Conservation (phyloP, 2,113 vertebrate species). For the Atrichornis clamosus region DNA sequence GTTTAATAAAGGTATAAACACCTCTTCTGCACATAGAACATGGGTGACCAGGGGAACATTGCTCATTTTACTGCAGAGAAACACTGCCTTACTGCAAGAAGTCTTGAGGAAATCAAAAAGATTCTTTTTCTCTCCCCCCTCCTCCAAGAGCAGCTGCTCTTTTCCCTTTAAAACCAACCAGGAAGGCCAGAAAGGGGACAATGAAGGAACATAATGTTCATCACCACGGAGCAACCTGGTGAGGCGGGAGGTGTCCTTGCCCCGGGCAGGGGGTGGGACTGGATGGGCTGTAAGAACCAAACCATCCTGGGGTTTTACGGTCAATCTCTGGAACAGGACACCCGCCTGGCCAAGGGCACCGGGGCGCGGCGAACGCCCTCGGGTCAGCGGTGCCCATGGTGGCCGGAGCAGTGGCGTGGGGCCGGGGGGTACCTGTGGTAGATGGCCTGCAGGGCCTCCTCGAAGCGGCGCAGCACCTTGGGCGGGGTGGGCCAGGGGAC, state of each 20-base stretch:
- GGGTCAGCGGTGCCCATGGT: too few relatives aligned
- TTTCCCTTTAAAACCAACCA: background rate
- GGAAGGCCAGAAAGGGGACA: background rate
- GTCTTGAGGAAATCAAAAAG: background rate
- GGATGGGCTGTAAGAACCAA: background rate
- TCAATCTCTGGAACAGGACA: background rate
- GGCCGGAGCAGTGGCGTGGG: too few relatives aligned
- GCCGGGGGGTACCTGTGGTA: conserved; percentile 91
- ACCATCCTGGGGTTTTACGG: background rate
- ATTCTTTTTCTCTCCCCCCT: background rate
- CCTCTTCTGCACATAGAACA: background rate
- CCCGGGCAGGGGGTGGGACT: background rate
- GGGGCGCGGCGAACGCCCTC: too few relatives aligned
- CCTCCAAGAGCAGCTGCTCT: background rate
- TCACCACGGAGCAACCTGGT: background rate
- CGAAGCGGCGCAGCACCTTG: conserved; percentile 85
- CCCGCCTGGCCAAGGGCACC: background rate
- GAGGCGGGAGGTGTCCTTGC: background rate
- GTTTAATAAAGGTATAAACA: background rate
- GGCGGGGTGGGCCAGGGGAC: conserved; percentile 91
- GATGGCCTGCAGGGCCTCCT: conserved; percentile 84
- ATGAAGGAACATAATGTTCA: background rate
- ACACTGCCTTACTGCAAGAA: background rate
- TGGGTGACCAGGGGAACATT: background rate
- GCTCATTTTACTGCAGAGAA: background rate